Evolutionary conservation across 2,797 vertebrate genomes (phyloP).

Genomic region (Hyperoplus immaculatus): DNA sequence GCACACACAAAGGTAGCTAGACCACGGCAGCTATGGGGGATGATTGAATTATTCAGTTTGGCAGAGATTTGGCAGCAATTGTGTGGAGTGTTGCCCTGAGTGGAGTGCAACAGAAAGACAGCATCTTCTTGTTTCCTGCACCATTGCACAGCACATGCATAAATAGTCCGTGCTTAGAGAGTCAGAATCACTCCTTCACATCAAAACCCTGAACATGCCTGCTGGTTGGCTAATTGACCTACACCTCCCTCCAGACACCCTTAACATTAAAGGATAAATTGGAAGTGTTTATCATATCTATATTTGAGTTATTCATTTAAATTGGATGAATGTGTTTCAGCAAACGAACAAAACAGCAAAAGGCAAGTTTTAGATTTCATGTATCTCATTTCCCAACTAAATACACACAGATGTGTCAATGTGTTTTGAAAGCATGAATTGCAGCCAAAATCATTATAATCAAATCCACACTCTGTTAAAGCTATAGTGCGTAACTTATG

Average conservation of each 20-base stretch:
- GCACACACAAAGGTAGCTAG: conserved; percentile 81
- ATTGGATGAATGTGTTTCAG: conserved; percentile 13
- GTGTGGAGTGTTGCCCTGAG: conserved; percentile 86
- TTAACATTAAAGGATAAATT: conserved; percentile 57
- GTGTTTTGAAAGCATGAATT: neutral
- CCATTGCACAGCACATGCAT: conserved; percentile 89
- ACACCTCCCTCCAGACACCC: conserved; percentile 50
- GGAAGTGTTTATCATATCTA: conserved; percentile 17
- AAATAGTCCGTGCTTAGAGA: conserved; percentile 86
- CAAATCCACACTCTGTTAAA: conserved; percentile 10
- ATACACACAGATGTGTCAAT: neutral
- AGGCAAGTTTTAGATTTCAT: neutral
- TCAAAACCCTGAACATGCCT: conserved; percentile 82
- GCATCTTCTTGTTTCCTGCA: conserved; percentile 88
- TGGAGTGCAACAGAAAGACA: conserved; percentile 80
- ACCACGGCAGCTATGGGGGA: conserved; percentile 78
- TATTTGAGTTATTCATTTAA: conserved; percentile 1
- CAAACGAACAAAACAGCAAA: neutral
- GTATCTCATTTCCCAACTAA: neutral
- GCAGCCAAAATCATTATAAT: conserved; percentile 11
- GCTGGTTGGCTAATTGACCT: conserved; percentile 84
- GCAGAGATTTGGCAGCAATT: conserved; percentile 86
- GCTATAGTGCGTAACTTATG: no score
- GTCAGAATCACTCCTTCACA: conserved; percentile 76
- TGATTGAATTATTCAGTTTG: conserved; percentile 91